Evolutionary conservation across 2,888 invertebrate species (phyloP).

Genomic region (Sinelater perroti): DNA sequence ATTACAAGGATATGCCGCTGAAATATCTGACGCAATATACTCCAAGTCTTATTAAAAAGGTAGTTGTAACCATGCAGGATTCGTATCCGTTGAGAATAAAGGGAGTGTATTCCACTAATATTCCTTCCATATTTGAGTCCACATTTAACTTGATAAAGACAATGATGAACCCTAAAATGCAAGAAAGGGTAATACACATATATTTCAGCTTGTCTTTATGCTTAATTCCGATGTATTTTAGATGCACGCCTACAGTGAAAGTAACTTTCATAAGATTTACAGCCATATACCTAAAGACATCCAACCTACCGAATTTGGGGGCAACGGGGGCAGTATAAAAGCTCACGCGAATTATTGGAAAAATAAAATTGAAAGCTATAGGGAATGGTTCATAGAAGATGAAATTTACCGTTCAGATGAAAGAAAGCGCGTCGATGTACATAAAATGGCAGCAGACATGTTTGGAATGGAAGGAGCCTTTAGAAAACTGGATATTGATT

Average conservation of each 20-base stretch:
- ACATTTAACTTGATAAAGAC: conserved; percentile 14
- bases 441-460: no score
- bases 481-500: no score
- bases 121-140: conserved; percentile 7
- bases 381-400: no score
- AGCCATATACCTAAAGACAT: not conserved
- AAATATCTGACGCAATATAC: conserved; percentile 57
- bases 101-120: conserved; percentile 58
- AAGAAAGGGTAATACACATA: conserved; percentile 9
- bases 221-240: no score
- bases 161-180: conserved; percentile 1
- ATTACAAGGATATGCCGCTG: conserved; percentile 1
- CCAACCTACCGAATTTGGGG: not conserved
- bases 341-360: no score
- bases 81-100: conserved; percentile 68
- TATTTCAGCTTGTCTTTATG: no score
- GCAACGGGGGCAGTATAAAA: no score
- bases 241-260: not conserved
- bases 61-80: conserved; percentile 50
- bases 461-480: no score
- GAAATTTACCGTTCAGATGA: no score
- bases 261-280: not conserved
- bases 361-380: no score
- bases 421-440: no score
- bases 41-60: conserved; percentile 66